Evolutionary conservation across 2,797 vertebrate species (phyloP), one percentile per base, ranked within the genome.

Genomic region (Eremophila alpestris): DNA sequence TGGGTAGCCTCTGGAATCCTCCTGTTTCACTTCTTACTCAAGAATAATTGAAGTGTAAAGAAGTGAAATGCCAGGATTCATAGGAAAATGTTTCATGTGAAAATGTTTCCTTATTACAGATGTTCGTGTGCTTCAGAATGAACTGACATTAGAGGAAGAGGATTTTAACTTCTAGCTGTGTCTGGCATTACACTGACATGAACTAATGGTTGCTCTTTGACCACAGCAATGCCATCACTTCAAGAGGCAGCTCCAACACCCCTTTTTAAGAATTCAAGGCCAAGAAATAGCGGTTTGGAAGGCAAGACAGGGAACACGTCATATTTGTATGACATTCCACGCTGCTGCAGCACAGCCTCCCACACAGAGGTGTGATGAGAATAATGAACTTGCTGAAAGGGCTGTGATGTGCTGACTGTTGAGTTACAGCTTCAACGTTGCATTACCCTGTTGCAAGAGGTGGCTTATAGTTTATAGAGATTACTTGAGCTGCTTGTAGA

Each of bases 41-140:
- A 92, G 90, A 89, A 87, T 94, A 95, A 97, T 97, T 95, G 95
- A 97, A 93, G 56, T 94, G 71, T 83, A 92, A 96, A 88, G 84
- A 38, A 94, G 24, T 77, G 54, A 89, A 86, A 92, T 97, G 96
- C 88, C 84, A 95, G 81, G 38, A 94, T 97, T 97, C 95, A 97
- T 32, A 97, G 87, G 80, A 75, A 86, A 80, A 92, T 13, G 64
- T 85, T 94, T 80, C 71, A 65, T 38, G 84, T 69, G 78, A 87
- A 90, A 87, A 71, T 45, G 13, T 71, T 83, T 94, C 40, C 58
- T 75, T 96, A 62, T 91, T 94, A 96, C 59, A 67, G 83, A 92
- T 93, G 45, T 67, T 59, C 16, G 43, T 59, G 60, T 59, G 59
- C 32, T 59, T 87, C 68, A 89, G 68, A 83, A 83, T 38, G 87